Evolutionary conservation across 2,888 invertebrate genomes (phyloP).

Genomic region (Drosophila leonis): DNA sequence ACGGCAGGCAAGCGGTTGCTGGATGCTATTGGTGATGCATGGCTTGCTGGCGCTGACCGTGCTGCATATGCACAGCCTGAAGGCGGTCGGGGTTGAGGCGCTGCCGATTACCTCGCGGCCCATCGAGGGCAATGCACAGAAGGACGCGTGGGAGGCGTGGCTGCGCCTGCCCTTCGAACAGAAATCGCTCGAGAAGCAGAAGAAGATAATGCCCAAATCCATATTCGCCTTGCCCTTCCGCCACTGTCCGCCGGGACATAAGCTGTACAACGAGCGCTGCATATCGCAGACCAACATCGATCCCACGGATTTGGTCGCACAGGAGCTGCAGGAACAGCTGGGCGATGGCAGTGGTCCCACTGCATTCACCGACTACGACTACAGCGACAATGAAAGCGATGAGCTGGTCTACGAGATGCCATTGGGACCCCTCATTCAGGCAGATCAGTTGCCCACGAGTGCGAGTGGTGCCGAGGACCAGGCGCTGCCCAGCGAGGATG

Average conservation of each 20-base stretch:
- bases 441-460: conserved; percentile 5
- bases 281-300: conserved; percentile 83
- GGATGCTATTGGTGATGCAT: conserved; percentile 25
- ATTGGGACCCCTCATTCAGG: conserved; percentile 22
- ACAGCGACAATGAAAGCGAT: conserved; percentile 74
- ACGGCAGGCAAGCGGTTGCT: conserved; percentile 12
- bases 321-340: conserved; percentile 66
- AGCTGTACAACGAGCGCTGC: conserved; percentile 81
- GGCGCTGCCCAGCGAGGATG: conserved; percentile 77
- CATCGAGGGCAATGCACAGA: conserved; percentile 84
- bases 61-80: conserved; percentile 18
- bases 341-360: conserved; percentile 20
- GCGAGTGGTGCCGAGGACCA: conserved; percentile 54
- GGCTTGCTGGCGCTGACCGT: conserved; percentile 37
- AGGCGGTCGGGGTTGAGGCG: conserved; percentile 45
- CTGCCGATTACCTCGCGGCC: conserved; percentile 85
- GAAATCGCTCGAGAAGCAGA: conserved; percentile 80
- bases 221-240: conserved; percentile 84
- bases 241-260: conserved; percentile 83
- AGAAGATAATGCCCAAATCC: conserved; percentile 85
- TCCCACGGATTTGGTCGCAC: conserved; percentile 68
- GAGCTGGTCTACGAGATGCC: conserved; percentile 43
- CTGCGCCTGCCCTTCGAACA: conserved; percentile 82
- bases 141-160: conserved; percentile 85
- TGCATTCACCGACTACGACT: conserved; percentile 67